A percentile compares a stretch with the other conserved stretches of the same genome.
Conservation (phyloP, 2,888 invertebrate genomes). For the Willowsia nigromaculata region DNA sequence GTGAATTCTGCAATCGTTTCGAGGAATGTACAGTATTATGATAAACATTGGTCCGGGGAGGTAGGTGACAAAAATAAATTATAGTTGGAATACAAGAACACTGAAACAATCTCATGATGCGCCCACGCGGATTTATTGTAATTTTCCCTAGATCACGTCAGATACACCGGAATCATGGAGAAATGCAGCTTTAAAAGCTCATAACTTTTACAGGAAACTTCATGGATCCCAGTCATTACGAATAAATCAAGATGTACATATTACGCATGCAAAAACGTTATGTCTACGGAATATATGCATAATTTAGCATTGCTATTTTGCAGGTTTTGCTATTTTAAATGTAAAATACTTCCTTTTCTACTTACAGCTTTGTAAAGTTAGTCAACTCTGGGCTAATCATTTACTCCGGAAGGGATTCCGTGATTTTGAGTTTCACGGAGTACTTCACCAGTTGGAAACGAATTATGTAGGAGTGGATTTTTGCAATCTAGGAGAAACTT, state of each 20-base stretch:
- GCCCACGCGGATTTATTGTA: background rate
- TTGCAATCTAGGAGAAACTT: slow-evolving; percentile 48
- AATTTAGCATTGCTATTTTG: background rate
- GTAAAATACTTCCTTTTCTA: background rate
- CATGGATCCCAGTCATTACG: slow-evolving; percentile 20
- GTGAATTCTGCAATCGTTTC: slow-evolving; percentile 46
- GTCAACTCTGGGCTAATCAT: slow-evolving; percentile 71
- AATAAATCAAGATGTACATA: slow-evolving; percentile 46
- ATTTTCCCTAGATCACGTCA: background rate
- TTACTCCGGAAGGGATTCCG: slow-evolving; percentile 45
- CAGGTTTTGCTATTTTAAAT: too few species aligned
- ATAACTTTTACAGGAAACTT: slow-evolving; percentile 43
- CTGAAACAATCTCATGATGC: too few species aligned
- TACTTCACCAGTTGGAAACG: background rate
- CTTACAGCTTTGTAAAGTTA: slow-evolving; percentile 68
- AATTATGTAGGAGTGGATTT: slow-evolving; percentile 26
- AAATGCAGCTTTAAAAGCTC: slow-evolving; percentile 12
- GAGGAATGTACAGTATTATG: background rate
- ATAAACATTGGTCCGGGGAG: too few species aligned
- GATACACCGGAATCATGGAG: slow-evolving; percentile 45
- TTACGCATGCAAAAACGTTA: background rate
- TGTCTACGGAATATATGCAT: background rate
- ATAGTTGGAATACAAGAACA: too few species aligned
- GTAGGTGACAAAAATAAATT: too few species aligned
- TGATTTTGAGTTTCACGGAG: slow-evolving; percentile 43